A percentile compares a stretch with the other conserved stretches of the same genome.
These are phyloP conservation scores for Amiota communis DNA, from an alignment of 2,888 invertebrate species.

Conservation along the genomic window DNA sequence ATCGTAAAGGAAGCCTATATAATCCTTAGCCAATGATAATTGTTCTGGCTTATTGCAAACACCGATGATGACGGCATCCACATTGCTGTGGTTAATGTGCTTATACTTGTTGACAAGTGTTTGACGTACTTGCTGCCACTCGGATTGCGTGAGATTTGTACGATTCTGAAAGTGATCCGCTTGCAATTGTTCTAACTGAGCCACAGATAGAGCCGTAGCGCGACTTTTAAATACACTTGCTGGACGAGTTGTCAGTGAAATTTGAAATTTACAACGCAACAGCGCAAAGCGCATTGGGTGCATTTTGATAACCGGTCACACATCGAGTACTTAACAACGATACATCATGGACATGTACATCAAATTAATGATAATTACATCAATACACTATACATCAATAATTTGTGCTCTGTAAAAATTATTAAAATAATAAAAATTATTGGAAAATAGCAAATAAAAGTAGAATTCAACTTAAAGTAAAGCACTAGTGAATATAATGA, in stretches of 20 bases:
- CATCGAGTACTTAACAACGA: no score
- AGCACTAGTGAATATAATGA: no score
- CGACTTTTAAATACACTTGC: slow-evolving; percentile 57
- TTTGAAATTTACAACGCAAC: slow-evolving; percentile 24
- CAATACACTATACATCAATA: no score
- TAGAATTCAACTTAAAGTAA: no score
- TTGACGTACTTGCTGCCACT: slow-evolving; percentile 62
- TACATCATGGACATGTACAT: no score
- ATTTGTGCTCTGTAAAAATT: no score
- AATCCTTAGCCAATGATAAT: slow-evolving; percentile 76
- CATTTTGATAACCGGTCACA: slow-evolving; percentile 38
- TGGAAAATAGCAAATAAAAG: no score
- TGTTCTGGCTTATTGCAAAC: slow-evolving; percentile 73
- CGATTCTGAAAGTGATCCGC: slow-evolving; percentile 46
- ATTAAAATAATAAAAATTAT: no score
- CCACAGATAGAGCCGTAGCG: slow-evolving; percentile 43
- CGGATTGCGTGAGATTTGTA: slow-evolving; percentile 43
- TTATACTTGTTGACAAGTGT: slow-evolving; percentile 55
- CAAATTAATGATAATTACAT: no score
- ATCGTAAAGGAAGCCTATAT: slow-evolving; percentile 75
- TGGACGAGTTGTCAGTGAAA: slow-evolving; percentile 15
- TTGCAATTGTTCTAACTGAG: slow-evolving; percentile 58
- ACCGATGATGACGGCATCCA: slow-evolving; percentile 78
- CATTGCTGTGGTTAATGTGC: slow-evolving; percentile 72
- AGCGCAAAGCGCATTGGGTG: slow-evolving; percentile 43